A percentile compares a stretch with the other conserved stretches of the same genome.
Evolutionary conservation across 2,888 invertebrate genomes (phyloP).

Genomic region (Rhimphoctona megacephalus): DNA sequence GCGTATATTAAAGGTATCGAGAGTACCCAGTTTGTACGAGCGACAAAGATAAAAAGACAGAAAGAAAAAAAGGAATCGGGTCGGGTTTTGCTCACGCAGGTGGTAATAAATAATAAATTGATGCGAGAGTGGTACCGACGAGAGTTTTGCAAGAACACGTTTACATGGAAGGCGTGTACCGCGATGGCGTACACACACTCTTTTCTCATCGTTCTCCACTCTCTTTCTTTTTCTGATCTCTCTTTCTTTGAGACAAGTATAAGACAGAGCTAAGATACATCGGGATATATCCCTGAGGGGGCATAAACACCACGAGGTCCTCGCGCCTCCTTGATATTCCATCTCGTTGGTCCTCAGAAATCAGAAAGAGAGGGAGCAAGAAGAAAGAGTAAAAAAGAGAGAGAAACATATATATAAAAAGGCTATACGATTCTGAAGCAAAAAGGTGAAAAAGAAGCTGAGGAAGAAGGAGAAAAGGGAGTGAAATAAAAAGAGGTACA

Average conservation of each 20-base stretch:
- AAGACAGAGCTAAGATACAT: slow-evolving; percentile 61
- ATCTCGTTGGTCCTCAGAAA: slow-evolving; percentile 39
- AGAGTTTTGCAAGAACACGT: slow-evolving; percentile 58
- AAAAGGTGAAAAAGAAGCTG: slow-evolving; percentile 53
- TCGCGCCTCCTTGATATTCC: slow-evolving; percentile 63
- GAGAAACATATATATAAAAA: slow-evolving; percentile 18
- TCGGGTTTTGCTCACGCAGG: slow-evolving; percentile 68
- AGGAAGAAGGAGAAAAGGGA: slow-evolving; percentile 54
- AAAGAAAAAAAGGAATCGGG: slow-evolving; percentile 40
- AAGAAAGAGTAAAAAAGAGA: slow-evolving; percentile 36
- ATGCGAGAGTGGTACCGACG: slow-evolving; percentile 64
- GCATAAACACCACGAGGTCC: slow-evolving; percentile 67
- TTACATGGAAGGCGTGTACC: slow-evolving; percentile 62
- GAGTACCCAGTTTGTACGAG: slow-evolving; percentile 50
- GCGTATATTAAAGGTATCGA: slow-evolving; percentile 59
- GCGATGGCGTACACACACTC: slow-evolving; percentile 36
- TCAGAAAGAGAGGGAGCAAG: slow-evolving; percentile 37
- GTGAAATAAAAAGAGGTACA: slow-evolving; percentile 62
- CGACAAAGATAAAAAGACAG: slow-evolving; percentile 50
- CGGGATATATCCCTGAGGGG: slow-evolving; percentile 63
- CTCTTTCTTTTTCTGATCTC: slow-evolving; percentile 8
- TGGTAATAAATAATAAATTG: slow-evolving; percentile 73
- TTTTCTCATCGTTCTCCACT: slow-evolving; percentile 1
- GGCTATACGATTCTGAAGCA: slow-evolving; percentile 22
- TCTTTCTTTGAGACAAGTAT: slow-evolving; percentile 41